Conservation (phyloP, 2,113 vertebrate species). For the Vicugna pacos region DNA sequence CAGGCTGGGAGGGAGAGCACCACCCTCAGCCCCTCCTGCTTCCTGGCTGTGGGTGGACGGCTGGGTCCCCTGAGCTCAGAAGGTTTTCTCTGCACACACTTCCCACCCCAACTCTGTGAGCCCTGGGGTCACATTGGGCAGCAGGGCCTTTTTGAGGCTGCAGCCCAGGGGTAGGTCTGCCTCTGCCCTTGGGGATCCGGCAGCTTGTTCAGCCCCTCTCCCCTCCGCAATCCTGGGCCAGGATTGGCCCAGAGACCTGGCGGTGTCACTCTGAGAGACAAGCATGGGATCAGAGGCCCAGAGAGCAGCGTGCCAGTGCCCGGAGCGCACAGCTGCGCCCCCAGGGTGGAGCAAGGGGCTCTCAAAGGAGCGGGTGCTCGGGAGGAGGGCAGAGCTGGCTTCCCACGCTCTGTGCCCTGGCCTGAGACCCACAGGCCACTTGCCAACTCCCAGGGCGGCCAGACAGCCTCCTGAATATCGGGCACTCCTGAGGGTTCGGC, state of each 20-base stretch:
- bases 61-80: neutral
- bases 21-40: neutral
- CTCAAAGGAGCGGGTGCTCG: neutral
- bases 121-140: too few species aligned
- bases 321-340: neutral
- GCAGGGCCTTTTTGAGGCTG: neutral
- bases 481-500: neutral
- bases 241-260: neutral
- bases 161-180: neutral
- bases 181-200: neutral
- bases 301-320: neutral
- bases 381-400: neutral
- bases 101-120: neutral
- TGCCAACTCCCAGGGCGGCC: neutral
- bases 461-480: neutral
- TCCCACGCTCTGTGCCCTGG: rapidly evolving
- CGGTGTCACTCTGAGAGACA: neutral
- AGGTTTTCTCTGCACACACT: neutral
- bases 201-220: rapidly evolving
- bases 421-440: neutral
- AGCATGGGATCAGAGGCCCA: neutral
- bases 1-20: too few species aligned
- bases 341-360: neutral
- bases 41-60: neutral
- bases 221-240: neutral